Evolutionary conservation across 2,113 vertebrate genomes (phyloP).

Genomic region (Ammodytes marinus): DNA sequence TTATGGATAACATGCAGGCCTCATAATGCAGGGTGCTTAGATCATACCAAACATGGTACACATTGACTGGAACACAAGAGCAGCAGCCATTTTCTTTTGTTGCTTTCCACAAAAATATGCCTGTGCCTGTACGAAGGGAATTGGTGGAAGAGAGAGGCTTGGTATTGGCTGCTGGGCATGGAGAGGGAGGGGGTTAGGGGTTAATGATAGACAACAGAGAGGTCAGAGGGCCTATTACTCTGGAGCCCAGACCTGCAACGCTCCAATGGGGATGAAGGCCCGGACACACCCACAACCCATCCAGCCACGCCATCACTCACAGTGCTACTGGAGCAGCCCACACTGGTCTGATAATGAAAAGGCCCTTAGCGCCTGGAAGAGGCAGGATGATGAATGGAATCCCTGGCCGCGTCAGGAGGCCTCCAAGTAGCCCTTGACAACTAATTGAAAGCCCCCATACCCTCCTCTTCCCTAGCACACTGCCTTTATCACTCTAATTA

Average conservation of each 20-base stretch:
- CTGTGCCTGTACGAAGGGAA: constrained; percentile 42
- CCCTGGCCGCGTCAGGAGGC: constrained; percentile 84
- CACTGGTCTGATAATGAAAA: constrained; percentile 88
- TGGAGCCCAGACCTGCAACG: constrained; percentile 86
- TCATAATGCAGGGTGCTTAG: neutral
- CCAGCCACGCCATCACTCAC: constrained; percentile 70
- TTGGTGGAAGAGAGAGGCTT: constrained; percentile 43
- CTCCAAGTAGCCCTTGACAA: constrained; percentile 88
- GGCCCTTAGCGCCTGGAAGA: constrained; percentile 85
- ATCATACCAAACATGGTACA: constrained; percentile 10
- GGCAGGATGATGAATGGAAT: constrained; percentile 92
- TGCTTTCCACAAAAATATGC: neutral
- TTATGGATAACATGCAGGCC: neutral
- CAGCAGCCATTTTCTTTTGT: constrained; percentile 55
- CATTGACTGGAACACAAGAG: constrained; percentile 4
- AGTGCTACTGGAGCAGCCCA: constrained; percentile 36
- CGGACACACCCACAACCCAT: constrained; percentile 84
- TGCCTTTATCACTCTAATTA: constrained; percentile 69
- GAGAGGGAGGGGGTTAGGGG: constrained; percentile 87
- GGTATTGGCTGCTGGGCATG: too few species aligned
- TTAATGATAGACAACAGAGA: constrained; percentile 94
- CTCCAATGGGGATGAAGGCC: constrained; percentile 83
- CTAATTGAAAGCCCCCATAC: constrained; percentile 86
- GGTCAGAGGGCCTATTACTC: constrained; percentile 88
- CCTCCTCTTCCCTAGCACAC: constrained; percentile 39